Conservation (phyloP, 2,113 vertebrate species). For the Paracanthobrama guichenoti region DNA sequence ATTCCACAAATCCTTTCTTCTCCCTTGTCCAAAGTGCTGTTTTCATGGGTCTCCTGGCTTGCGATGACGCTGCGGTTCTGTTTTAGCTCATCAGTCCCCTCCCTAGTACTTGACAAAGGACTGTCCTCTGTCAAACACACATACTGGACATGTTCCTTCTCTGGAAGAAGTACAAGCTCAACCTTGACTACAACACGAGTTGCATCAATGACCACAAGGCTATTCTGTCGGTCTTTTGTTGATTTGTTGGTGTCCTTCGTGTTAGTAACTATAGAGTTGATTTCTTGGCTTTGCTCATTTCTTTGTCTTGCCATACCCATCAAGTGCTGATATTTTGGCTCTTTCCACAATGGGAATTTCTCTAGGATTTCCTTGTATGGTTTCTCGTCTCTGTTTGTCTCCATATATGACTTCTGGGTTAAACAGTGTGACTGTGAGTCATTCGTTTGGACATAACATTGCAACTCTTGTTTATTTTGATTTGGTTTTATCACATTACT, state of each 20-base stretch:
- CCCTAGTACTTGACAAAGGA: not conserved
- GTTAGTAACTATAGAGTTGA: not conserved
- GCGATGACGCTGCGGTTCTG: not conserved
- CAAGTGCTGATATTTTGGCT: slow-evolving; percentile 61
- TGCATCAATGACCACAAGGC: slow-evolving; percentile 81
- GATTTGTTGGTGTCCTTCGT: slow-evolving; percentile 49
- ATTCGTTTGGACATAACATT: not conserved
- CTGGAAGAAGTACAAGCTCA: slow-evolving; percentile 78
- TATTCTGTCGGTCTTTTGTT: slow-evolving; percentile 55
- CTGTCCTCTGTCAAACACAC: slow-evolving; percentile 38
- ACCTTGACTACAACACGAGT: slow-evolving; percentile 85
- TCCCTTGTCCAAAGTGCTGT: slow-evolving; percentile 65
- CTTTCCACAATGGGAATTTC: slow-evolving; percentile 74
- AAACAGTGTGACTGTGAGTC: not conserved
- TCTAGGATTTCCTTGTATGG: slow-evolving; percentile 38
- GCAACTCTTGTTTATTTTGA: slow-evolving; percentile 39
- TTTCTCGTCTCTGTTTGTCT: not conserved
- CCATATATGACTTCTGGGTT: slow-evolving; percentile 31
- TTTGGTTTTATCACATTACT: slow-evolving; percentile 16
- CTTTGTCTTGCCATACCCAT: not conserved
- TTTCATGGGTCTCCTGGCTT: slow-evolving; percentile 21
- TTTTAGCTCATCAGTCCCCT: not conserved
- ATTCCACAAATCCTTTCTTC: slow-evolving; percentile 73
- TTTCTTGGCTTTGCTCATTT: slow-evolving; percentile 24
- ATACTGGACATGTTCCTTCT: slow-evolving; percentile 75